Conservation (phyloP, 2,797 vertebrate genomes). For the Heteromormyrus szaboi region DNA sequence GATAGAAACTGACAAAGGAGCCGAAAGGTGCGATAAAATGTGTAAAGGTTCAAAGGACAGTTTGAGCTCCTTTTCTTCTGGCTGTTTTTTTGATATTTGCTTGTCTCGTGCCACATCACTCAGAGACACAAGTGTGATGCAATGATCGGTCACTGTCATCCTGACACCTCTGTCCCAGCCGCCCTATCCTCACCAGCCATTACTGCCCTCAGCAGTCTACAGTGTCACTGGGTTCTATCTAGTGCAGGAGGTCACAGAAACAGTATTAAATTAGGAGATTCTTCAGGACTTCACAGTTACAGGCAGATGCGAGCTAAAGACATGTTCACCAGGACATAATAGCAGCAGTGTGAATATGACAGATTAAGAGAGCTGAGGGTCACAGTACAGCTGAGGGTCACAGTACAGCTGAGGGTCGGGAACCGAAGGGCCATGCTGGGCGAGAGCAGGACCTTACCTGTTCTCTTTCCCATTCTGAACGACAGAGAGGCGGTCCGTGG, state of each 20-base stretch:
- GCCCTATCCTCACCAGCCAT: background rate
- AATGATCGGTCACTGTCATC: background rate
- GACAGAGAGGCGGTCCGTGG: constrained; percentile 86
- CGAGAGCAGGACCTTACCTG: constrained; percentile 67
- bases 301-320: background rate
- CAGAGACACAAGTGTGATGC: background rate
- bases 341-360: background rate
- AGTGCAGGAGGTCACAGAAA: background rate
- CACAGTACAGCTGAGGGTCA: background rate
- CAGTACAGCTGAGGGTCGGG: background rate
- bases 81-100: background rate
- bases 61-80: background rate
- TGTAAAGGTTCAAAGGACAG: background rate
- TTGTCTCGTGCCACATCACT: background rate
- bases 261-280: background rate
- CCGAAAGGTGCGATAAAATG: constrained; percentile 6
- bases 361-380: background rate
- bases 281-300: background rate
- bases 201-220: background rate
- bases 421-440: background rate
- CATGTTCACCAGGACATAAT: background rate
- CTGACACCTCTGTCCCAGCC: background rate
- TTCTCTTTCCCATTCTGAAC: constrained; percentile 97
- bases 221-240: background rate
- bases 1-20: constrained; percentile 24